Percentiles rank a stretch among this genome's conserved stretches.
Evolutionary conservation across 2,113 vertebrate genomes (phyloP).

Genomic region (Pipa parva): DNA sequence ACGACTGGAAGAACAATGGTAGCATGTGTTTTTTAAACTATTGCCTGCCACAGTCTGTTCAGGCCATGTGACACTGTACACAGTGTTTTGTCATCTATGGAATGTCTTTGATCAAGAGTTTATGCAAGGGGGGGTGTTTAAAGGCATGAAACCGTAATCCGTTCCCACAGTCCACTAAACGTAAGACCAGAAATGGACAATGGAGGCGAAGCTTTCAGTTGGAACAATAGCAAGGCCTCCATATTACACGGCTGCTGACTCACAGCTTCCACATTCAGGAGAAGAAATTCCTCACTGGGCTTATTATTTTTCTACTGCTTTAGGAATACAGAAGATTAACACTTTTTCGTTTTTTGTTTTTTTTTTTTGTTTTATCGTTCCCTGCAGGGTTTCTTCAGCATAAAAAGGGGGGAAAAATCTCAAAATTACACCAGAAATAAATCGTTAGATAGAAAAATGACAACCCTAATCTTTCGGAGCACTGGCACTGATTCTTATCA

Average conservation of each 20-base stretch:
- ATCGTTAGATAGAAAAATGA: too few relatives aligned
- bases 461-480: too few relatives aligned
- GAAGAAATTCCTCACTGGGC: conserved; percentile 38
- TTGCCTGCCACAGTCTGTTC: conserved; percentile 56
- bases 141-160: conserved; percentile 81
- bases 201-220: conserved; percentile 61
- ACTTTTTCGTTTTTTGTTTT: not conserved
- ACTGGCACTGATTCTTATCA: too few relatives aligned
- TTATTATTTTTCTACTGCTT: conserved; percentile 41
- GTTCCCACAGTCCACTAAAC: conserved; percentile 81
- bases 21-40: conserved; percentile 64
- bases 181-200: conserved; percentile 72
- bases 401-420: not conserved
- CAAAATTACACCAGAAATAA: not conserved
- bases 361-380: not conserved
- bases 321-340: conserved; percentile 46
- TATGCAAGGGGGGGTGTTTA: conserved; percentile 59
- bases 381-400: not conserved
- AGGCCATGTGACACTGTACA: conserved; percentile 65
- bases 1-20: conserved; percentile 55
- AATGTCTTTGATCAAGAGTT: conserved; percentile 84
- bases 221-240: conserved; percentile 59
- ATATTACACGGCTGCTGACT: conserved; percentile 64
- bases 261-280: conserved; percentile 54
- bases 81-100: conserved; percentile 82